Evolutionary conservation across 2,113 vertebrate genomes (phyloP), one percentile per base, ranked within the genome.

Genomic region (Pelmatolapia mariae): DNA sequence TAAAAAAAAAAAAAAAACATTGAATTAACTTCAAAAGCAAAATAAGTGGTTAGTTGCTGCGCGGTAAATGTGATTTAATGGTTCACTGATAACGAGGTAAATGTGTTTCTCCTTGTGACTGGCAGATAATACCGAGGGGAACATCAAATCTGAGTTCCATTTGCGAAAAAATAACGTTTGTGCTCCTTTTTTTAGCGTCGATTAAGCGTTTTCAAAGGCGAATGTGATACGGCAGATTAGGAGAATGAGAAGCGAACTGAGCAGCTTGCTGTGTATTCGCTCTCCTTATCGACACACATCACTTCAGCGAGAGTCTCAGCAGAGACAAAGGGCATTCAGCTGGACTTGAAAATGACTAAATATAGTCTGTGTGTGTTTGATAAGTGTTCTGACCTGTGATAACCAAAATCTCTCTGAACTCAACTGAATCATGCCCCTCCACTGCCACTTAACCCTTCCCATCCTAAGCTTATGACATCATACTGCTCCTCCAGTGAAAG

Each of bases 1-100:
- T 54, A 18, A 26, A 22, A 73, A 68, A 85, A 89, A 9, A 5
- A 2, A 1, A 53, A 31, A 2, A 80, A 83, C 22, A 86, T 52
- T 86, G 26, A 86, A 81, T 89, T 76, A 87, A 76, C 45, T 57
- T 38, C 57, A 80, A 89, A 91, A 80, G 53, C 52, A 71, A 86
- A 89, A 68, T 31, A 59, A 71, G 50, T 16, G 68, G 5, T 40
- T 71, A 71, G 54, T 71, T 82, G 76, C 56, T 63, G 79, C 45
- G 36, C 6, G 13, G 54, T 71, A 84, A 94, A 94, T 92, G 84
- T 86, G 85, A 92, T 93, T 92, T 83, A 84, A 81, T 86, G 80
- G 24, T 63, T 85, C 71, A 80, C 26, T 24, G 33, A 87, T 80
- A 85, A 91, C 68, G 61, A 86, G 40, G 54, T 86, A 85, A 88